Evolutionary conservation across 2,888 invertebrate genomes (phyloP).

Genomic region (Rugalucina vietnamica): DNA sequence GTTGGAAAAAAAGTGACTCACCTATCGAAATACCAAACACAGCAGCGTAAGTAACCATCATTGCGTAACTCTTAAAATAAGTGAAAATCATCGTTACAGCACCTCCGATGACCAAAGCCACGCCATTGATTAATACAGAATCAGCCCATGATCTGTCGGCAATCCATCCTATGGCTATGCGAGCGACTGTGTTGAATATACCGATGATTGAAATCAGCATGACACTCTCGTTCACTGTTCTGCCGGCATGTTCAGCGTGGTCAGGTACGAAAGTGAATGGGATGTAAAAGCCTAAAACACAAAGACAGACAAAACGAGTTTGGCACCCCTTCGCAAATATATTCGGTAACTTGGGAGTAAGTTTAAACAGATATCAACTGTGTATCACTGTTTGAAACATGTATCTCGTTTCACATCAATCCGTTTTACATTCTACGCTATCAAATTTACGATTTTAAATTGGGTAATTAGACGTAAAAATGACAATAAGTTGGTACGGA

Average conservation of each 20-base stretch:
- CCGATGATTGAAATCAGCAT: slow-evolving; percentile 71
- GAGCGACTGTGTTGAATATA: slow-evolving; percentile 96
- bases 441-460: too few species aligned
- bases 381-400: too few species aligned
- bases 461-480: too few species aligned
- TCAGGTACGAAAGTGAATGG: slow-evolving; percentile 91
- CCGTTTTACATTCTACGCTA: too few species aligned
- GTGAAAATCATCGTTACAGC: slow-evolving; percentile 93
- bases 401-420: too few species aligned
- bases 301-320: too few species aligned
- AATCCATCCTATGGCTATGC: slow-evolving; percentile 94
- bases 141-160: slow-evolving; percentile 89
- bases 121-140: slow-evolving; percentile 94
- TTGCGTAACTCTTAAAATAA: slow-evolving; percentile 90
- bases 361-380: too few species aligned
- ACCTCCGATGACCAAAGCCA: slow-evolving; percentile 93
- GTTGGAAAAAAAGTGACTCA: slow-evolving; percentile 82
- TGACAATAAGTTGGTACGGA: too few species aligned
- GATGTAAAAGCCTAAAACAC: slow-evolving; percentile 92
- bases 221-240: slow-evolving; percentile 60
- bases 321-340: too few species aligned
- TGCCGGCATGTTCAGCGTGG: slow-evolving; percentile 64
- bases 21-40: slow-evolving; percentile 91
- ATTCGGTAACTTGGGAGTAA: too few species aligned
- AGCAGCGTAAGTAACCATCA: slow-evolving; percentile 92